Conservation (phyloP, 1,140 invertebrate genomes). For the Stegodyphus mimosarum region DNA sequence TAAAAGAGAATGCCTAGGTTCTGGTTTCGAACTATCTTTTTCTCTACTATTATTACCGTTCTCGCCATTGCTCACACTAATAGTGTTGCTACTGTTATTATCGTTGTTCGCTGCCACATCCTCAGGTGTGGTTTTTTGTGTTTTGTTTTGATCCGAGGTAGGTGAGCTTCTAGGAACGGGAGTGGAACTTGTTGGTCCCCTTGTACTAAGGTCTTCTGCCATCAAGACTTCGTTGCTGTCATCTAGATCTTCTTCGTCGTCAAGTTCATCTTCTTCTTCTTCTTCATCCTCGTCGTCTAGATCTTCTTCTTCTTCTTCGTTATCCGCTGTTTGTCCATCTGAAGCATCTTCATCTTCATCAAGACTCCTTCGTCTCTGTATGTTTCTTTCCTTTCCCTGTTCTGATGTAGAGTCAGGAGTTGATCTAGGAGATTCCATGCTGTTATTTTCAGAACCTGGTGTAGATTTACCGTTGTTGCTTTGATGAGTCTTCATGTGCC, state of each 20-base stretch:
- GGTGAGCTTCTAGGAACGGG: conserved; percentile 32
- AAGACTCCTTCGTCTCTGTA: conserved; percentile 24
- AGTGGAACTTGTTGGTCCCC: conserved; percentile 65
- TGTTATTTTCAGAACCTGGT: conserved; percentile 63
- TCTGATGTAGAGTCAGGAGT: conserved; percentile 69
- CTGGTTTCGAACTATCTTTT: conserved; percentile 18
- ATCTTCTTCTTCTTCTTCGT: conserved; percentile 75
- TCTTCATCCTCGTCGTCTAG: conserved; percentile 69
- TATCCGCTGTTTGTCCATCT: conserved; percentile 74
- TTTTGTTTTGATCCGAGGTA: conserved; percentile 34
- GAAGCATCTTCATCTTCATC: conserved; percentile 81
- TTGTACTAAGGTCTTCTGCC: conserved; percentile 82
- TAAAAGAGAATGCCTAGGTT: conserved; percentile 73
- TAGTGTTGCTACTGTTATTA: conserved; percentile 44
- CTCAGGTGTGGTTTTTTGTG: conserved; percentile 10
- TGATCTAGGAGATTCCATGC: conserved; percentile 65
- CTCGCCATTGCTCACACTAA: conserved; percentile 36
- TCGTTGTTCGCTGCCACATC: conserved; percentile 36
- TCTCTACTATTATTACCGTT: conserved; percentile 24
- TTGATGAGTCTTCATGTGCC: conserved; percentile 81
- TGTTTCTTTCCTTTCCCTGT: conserved; percentile 11
- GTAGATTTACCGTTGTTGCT: conserved; percentile 63
- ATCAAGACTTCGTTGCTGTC: conserved; percentile 78
- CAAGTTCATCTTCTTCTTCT: conserved; percentile 66
- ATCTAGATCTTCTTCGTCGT: conserved; percentile 76